Evolutionary conservation across 2,888 invertebrate species (phyloP), one percentile per base, ranked within the genome.

Genomic region (Apoderus coryli): DNA sequence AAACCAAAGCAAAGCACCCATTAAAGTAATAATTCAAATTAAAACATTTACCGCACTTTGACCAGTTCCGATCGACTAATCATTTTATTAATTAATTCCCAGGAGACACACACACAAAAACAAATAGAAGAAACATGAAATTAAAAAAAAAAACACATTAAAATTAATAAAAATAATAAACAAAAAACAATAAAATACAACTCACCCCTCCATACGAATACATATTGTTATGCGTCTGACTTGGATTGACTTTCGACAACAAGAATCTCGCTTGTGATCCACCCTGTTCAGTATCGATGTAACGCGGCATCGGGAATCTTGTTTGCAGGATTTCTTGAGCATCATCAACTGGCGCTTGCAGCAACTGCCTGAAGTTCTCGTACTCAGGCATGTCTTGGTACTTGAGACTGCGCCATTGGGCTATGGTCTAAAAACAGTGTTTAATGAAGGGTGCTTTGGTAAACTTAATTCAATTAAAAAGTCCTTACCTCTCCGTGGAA

Each of bases 161-260:
- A 10, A 14, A 4, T 15, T 31, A 14, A 15, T 10, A 25, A 10
- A 23, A 14, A 19, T 19, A n/a, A n/a, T n/a, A n/a, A n/a, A n/a
- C n/a, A 19, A 7, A 19, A 7, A 19, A 19, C n/a, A n/a, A 19
- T 19, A 19, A 19, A 7, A 19, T 19, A 6, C 7, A 12, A 73
- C 80, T 76, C 61, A 82, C 84, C 71, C 84, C 84, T 49, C 85
- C 86, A 59, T 89, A 93, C 23, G 86, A 81, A 60, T 89, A 92
- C 86, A 88, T 90, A 59, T 95, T 96, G 67, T 98, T 98, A 63
- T 99, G 98, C 10, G 98, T 99, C 59, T 93, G 88, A 48, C 96
- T 96, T n/a, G 98, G 98, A 61, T 99, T 99, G 35, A 99, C 98
- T 72, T 98, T 96, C 11, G 93, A 93, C 32, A 99, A 63, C 44